phyloP scores from a whole-genome alignment of 1,140 invertebrate genomes.

The Tachypleus tridentatus region DNA sequence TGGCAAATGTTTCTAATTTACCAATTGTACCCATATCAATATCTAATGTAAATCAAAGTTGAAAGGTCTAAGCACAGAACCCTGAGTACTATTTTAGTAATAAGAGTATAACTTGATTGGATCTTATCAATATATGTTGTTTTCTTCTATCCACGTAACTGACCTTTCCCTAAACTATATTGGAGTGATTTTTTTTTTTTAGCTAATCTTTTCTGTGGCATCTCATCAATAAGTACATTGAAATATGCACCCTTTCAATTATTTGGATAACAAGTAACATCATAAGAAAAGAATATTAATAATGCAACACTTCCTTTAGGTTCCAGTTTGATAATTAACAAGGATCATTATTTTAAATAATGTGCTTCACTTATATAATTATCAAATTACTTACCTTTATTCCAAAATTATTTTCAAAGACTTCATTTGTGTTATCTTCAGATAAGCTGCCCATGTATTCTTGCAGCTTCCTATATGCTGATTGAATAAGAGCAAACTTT shows the following conservation, averaged over 20 bases:
- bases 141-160: too few species aligned
- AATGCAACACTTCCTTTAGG: background rate
- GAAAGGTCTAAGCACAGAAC: too few species aligned
- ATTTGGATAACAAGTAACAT: background rate
- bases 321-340: background rate
- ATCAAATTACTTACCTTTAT: slow-evolving; percentile 34
- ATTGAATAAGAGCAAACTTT: slow-evolving; percentile 54
- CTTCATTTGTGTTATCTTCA: slow-evolving; percentile 33
- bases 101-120: too few species aligned
- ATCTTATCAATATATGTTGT: too few species aligned
- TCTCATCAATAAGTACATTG: background rate
- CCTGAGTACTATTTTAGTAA: too few species aligned
- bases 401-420: slow-evolving; percentile 37
- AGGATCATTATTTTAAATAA: background rate
- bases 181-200: background rate
- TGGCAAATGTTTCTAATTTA: too few species aligned
- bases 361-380: background rate
- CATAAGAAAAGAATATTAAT: slow-evolving; percentile 1
- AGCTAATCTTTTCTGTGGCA: background rate
- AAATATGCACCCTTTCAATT: background rate
- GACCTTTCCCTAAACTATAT: too few species aligned
- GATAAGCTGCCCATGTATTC: slow-evolving; percentile 28
- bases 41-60: too few species aligned
- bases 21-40: too few species aligned
- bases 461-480: slow-evolving; percentile 42